Base-by-base conservation (phyloP, 2,888 invertebrate species). In the Dryobota labecula region DNA sequence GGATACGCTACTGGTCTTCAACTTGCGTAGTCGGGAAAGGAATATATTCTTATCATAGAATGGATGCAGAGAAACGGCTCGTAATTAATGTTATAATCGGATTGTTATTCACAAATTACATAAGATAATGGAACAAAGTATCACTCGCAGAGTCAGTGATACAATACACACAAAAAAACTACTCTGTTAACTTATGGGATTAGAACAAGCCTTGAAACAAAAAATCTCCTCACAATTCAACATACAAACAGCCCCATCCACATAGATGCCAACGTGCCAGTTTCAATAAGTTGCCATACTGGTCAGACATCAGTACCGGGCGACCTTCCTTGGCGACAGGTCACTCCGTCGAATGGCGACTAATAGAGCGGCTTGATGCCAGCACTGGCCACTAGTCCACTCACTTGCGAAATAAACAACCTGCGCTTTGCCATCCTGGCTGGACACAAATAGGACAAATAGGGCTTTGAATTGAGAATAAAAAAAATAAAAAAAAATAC, bases 301-400 rank as follows among this genome's bases (percentile, higher is more conserved):
- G 91, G 94, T 92, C 87, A 90, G 89, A 85, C 92, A 92, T 92
- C 93, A 91, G 88, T 89, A 91, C 93, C 90, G 92, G 93, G 87
- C 93, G 94, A 92, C 94, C 94, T 94, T 94, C 93, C 93, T 86
- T 85, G 91, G 93, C 92, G 94, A 94, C 94, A 93, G 94, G 93
- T 94, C 94, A 93, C 88, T 84, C 86, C 85, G 86, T 83, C 86
- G 88, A 86, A 83, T 79, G 87, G 87, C 88, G 87, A 87, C 90
- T 91, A 90, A 90, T 92, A 90, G 93, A 90, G 86, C 90, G 87
- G 89, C 84, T 84, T 73, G 80, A 84, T 82, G 83, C 87, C 70
- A 76, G 73, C 74, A 56, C 73, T 68, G 53, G 75, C 63, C 65
- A 49, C 76, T 71, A 71, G 58, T 69, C 69, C 77, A 73, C 70